Base-by-base conservation (phyloP, 1,140 invertebrate genomes). In the Dendrolimus kikuchii region DNA sequence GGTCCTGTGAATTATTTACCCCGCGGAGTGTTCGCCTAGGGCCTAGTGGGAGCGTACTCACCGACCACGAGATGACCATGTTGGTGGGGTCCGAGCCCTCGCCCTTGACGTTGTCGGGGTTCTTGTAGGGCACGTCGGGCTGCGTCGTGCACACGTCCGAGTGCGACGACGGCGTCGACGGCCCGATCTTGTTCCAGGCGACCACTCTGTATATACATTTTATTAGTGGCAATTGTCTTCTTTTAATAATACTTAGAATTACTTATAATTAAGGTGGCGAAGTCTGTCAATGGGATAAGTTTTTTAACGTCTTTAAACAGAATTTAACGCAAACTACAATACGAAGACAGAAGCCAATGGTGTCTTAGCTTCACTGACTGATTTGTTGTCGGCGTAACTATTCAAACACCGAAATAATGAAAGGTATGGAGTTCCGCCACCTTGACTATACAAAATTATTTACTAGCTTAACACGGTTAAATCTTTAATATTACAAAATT, bases 91-190 rank as follows among this genome's bases (percentile, higher is more conserved):
- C 90, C 4, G 93, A 93, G 57, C 98, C 98, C 74, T 94, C 92
- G 4, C 97, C 97, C 64, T 93, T 90, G 0, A 99, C 97, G 78
- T 98, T 97, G 55, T 95, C 94, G 0, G 98, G 98, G 89, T 99
- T 99, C 86, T 95, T 96, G 65, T 91, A 92, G 0, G 98, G 98
- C 53, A 97, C 93, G 79, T 95, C 95, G 4, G 95, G 92, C 57
- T 93, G 91, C 0, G 97, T 99, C 36, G 92, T 92, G 78, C 98
- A 99, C 8, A 93, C 89, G 5, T 91, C 89, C 7, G 94, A 94
- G 85, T 96, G 92, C 47, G 88, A 57, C 59, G 97, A 99, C 0
- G 98, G 96, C 39, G 90, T 69, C 38, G 97, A 99, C 5, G 91
- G 90, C 0, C 98, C 98, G 66, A 99, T 95, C 86, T 96, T 96